Percentiles rank a stretch among this genome's conserved stretches.
Conservation (phyloP, 2,888 invertebrate species). For the Diaprepes abbreviatus region DNA sequence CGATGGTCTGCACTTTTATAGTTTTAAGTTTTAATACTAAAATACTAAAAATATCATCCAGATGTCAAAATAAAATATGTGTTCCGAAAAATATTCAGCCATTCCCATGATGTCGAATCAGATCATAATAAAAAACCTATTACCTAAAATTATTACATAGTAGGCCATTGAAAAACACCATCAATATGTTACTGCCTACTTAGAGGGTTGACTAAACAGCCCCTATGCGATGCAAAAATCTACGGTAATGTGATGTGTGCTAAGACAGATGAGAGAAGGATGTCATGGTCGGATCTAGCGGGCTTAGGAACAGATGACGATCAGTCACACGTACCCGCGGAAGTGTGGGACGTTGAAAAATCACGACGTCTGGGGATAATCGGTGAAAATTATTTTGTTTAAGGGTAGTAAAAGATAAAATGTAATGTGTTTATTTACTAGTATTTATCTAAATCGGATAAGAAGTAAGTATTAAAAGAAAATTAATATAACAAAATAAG, state of each 20-base stretch:
- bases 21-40: too few species aligned
- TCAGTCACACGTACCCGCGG: constrained; percentile 59
- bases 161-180: constrained; percentile 30
- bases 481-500: too few species aligned
- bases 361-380: constrained; percentile 48
- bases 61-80: too few species aligned
- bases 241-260: constrained; percentile 51
- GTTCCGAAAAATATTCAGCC: too few species aligned
- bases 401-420: not conserved
- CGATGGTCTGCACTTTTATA: too few species aligned
- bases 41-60: too few species aligned
- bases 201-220: constrained; percentile 34
- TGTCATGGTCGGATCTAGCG: constrained; percentile 59
- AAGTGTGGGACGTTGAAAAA: constrained; percentile 60
- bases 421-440: too few species aligned
- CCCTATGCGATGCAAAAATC: constrained; percentile 48
- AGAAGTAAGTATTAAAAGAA: too few species aligned
- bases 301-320: constrained; percentile 60
- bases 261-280: constrained; percentile 61
- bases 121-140: too few species aligned
- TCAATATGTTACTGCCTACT: constrained; percentile 45
- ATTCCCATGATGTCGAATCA: too few species aligned
- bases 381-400: constrained; percentile 21
- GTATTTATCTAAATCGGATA: too few species aligned
- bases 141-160: constrained; percentile 4